Conservation (phyloP, 2,797 vertebrate species). For the Hoplostethus mediterraneus region DNA sequence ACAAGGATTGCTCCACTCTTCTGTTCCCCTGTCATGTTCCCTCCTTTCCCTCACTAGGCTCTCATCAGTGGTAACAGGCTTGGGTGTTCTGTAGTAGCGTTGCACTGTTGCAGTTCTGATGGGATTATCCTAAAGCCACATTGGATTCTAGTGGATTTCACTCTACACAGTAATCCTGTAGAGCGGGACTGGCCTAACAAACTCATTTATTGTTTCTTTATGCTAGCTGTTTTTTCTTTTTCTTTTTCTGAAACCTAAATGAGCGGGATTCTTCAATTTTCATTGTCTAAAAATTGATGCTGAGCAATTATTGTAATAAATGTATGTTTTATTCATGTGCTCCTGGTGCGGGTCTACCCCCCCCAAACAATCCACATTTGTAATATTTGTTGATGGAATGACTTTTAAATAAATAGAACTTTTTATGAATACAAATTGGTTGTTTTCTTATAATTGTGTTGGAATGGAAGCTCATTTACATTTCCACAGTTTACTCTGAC, state of each 20-base stretch:
- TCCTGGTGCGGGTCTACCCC: slow-evolving; percentile 33
- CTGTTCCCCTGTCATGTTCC: slow-evolving; percentile 73
- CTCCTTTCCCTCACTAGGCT: slow-evolving; percentile 88
- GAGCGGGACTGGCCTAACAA: slow-evolving; percentile 68
- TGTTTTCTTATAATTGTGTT: slow-evolving; percentile 47
- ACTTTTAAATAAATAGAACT: slow-evolving; percentile 78
- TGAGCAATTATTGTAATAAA: slow-evolving; percentile 61
- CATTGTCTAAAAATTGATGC: slow-evolving; percentile 45
- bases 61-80: slow-evolving; percentile 90
- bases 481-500: slow-evolving; percentile 26
- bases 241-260: slow-evolving; percentile 54
- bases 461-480: slow-evolving; percentile 17
- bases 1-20: slow-evolving; percentile 68
- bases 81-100: slow-evolving; percentile 88
- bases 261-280: slow-evolving; percentile 50
- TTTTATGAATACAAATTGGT: slow-evolving; percentile 67
- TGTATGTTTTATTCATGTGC: slow-evolving; percentile 71
- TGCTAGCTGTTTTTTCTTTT: slow-evolving; percentile 48
- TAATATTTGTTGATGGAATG: slow-evolving; percentile 74
- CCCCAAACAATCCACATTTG: slow-evolving; percentile 59
- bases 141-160: slow-evolving; percentile 89
- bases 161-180: slow-evolving; percentile 84
- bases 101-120: slow-evolving; percentile 88
- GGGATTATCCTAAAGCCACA: slow-evolving; percentile 90
- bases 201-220: slow-evolving; percentile 62